These are phyloP conservation scores for Cryptocephalus moraei DNA, from an alignment of 2,888 invertebrate genomes.

Conservation along the genomic window DNA sequence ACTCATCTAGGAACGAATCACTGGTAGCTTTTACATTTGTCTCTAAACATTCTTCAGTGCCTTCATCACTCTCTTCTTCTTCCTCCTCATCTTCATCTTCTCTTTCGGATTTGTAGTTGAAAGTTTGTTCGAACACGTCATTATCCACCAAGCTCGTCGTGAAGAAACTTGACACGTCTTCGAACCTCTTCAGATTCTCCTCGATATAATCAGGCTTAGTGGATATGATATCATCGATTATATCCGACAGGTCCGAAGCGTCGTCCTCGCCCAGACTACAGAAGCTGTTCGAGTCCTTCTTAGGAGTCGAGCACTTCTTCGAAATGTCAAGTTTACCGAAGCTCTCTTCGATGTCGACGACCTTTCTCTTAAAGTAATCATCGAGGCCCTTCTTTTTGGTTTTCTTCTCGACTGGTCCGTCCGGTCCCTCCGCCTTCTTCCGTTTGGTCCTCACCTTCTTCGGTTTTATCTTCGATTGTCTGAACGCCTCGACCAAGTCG, in stretches of 20 bases:
- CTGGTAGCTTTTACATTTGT: too few relatives aligned
- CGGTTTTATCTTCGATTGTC: slow-evolving; percentile 43
- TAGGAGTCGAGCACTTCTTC: background rate
- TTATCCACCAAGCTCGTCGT: slow-evolving; percentile 30
- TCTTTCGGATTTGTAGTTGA: slow-evolving; percentile 23
- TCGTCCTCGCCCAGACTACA: slow-evolving; percentile 32
- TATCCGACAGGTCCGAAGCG: slow-evolving; percentile 42
- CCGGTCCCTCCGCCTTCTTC: slow-evolving; percentile 12
- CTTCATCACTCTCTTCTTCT: slow-evolving; percentile 10
- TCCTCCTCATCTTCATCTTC: slow-evolving; percentile 7
- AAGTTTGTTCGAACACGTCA: slow-evolving; percentile 54
- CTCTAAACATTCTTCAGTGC: slow-evolving; percentile 6
- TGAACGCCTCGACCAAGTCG: slow-evolving; percentile 47
- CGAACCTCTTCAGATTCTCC: slow-evolving; percentile 15
- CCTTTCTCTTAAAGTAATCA: slow-evolving; percentile 24
- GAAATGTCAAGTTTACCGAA: background rate
- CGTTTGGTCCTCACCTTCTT: slow-evolving; percentile 23
- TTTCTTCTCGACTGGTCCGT: slow-evolving; percentile 14
- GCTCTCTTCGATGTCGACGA: slow-evolving; percentile 8
- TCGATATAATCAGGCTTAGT: slow-evolving; percentile 21
- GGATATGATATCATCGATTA: slow-evolving; percentile 43
- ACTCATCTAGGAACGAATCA: too few relatives aligned
- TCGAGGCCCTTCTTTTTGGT: slow-evolving; percentile 17
- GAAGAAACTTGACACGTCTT: slow-evolving; percentile 25
- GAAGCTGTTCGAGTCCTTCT: slow-evolving; percentile 4